Base-by-base conservation (phyloP, 2,888 invertebrate species). In the Sphaeridia pumilis region DNA sequence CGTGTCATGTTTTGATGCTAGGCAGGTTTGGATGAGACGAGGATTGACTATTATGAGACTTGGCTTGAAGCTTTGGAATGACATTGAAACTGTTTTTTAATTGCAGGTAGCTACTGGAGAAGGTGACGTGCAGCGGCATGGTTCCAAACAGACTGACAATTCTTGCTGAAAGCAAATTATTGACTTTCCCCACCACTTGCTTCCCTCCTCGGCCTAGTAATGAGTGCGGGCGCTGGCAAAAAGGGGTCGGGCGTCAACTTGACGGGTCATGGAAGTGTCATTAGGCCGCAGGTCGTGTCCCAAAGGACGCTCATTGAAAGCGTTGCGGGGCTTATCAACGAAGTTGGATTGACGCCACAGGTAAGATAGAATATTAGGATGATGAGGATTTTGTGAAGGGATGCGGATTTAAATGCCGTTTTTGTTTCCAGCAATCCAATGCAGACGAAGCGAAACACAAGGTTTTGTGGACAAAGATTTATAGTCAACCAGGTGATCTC, bases 301-400 rank as follows among this genome's bases (percentile, higher is more conserved):
- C 94, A 88, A 72, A 86, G 88, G 67, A 84, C 89, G 57, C 84
- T 94, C 67, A 83, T 94, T 71, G 94, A 94, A 70, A 90, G 90
- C 68, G 93, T 94, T 57, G 89, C 94, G 55, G 93, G 92, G 55
- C 93, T 94, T 72, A 92, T 95, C 67, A 89, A 88, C 68, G 94
- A 94, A 73, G 94, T 94, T 58, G 73, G 73, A 35, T 70, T 71
- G 44, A 86, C 75, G 28, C 74, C 75, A 35, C 77, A 77, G 71
- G 76, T 77, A 67, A 10, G 12, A 26, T 3, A 24, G n/a, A 20
- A 12, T 27, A 45, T 12, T 24, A 27, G 7, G 22, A 27, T 14
- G 3, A 25, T 20, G 3, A 12, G 10, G 28, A 45, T 10, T 20
- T 7, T 21, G 7, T 4, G 35, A 5, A 22, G 21, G 10, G 5